Percentiles rank a stretch among this genome's conserved stretches.
phyloP scores from a whole-genome alignment of 2,113 vertebrate genomes.

The Caranx ignobilis region DNA sequence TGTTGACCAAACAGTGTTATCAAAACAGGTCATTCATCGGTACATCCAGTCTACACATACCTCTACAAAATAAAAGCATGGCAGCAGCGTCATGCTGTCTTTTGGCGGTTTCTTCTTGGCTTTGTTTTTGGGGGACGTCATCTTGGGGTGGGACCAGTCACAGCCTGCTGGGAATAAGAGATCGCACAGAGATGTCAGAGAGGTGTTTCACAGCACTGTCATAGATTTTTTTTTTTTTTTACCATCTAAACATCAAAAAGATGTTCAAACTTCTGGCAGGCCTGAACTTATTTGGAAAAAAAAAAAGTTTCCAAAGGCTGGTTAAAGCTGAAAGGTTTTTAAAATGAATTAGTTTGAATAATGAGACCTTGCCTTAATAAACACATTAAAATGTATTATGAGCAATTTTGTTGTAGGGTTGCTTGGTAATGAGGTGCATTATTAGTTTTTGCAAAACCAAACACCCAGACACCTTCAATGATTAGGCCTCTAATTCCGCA shows the following conservation, averaged over 20 bases:
- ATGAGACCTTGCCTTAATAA: not conserved
- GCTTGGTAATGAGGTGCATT: conserved; percentile 36
- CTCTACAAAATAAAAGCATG: conserved; percentile 95
- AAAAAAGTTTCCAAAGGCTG: conserved; percentile 25
- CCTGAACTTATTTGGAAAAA: not conserved
- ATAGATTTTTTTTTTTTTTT: not conserved
- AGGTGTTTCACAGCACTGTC: not conserved
- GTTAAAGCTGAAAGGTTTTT: conserved; percentile 1
- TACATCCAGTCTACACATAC: conserved; percentile 52
- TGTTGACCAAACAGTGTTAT: not conserved
- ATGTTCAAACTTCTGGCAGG: not conserved
- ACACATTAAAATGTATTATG: conserved; percentile 2
- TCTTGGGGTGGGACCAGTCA: conserved; percentile 80
- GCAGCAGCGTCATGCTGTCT: conserved; percentile 93
- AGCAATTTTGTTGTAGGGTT: not conserved
- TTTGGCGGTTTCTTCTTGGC: conserved; percentile 87
- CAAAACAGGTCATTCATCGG: conserved; percentile 18
- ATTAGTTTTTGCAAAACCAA: not conserved
- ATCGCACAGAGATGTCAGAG: not conserved
- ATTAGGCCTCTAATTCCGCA: conserved; percentile 5
- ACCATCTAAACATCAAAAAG: conserved; percentile 21
- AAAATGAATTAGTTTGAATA: conserved; percentile 20
- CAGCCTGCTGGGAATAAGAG: conserved; percentile 62
- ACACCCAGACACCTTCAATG: not conserved
- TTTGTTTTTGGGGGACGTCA: conserved; percentile 84